Percentiles rank a stretch among this genome's conserved stretches.
Conservation (phyloP, 2,113 vertebrate species). For the Dipodomys ordii region DNA sequence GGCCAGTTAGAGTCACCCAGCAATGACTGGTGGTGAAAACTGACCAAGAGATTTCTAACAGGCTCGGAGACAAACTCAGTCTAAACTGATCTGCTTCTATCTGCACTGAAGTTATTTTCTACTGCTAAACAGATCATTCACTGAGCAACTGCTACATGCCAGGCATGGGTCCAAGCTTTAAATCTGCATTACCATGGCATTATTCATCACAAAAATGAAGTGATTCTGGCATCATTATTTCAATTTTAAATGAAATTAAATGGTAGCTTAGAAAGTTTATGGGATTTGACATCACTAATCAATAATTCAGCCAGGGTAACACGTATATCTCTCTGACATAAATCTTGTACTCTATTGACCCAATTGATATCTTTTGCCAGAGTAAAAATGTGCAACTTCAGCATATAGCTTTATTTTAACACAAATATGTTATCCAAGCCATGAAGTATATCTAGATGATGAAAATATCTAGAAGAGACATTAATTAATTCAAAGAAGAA, state of each 20-base stretch:
- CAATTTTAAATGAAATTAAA: constrained; percentile 20
- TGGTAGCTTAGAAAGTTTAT: not conserved
- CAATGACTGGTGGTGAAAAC: not conserved
- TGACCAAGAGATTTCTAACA: not conserved
- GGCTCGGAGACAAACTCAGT: not conserved
- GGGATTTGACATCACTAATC: constrained; percentile 3
- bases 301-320: not conserved
- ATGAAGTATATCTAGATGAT: not conserved
- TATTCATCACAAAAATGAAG: not conserved
- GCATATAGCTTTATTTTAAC: not conserved
- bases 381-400: not conserved
- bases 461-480: not conserved
- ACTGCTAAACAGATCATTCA: not conserved
- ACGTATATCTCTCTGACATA: not conserved
- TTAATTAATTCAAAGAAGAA: constrained; percentile 18
- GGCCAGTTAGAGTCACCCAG: not conserved
- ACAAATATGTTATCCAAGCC: not conserved
- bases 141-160: not conserved
- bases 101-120: not conserved
- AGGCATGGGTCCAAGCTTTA: not conserved
- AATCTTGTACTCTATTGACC: not conserved
- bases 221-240: not conserved
- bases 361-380: not conserved
- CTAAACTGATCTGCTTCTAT: not conserved
- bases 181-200: not conserved